These are phyloP conservation scores for Sinopyrophorus schimmeli DNA, from an alignment of 2,888 invertebrate species.

Conservation along the genomic window DNA sequence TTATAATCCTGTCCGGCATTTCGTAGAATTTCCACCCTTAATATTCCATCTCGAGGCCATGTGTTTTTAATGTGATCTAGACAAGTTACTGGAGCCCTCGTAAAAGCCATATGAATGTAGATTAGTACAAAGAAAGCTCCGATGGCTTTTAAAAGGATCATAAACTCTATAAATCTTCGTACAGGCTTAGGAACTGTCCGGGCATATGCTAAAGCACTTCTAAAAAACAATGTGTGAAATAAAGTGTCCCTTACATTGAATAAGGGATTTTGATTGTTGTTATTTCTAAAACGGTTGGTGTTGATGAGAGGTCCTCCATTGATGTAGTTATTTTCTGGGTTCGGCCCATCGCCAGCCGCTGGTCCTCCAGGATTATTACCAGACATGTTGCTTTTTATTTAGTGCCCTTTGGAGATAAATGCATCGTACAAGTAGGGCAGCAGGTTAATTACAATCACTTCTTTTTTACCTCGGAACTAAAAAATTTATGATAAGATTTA, in stretches of 20 bases:
- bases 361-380: conserved; percentile 37
- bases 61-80: conserved; percentile 82
- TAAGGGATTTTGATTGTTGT: conserved; percentile 72
- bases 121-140: conserved; percentile 86
- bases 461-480: conserved; percentile 2
- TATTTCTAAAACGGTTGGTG: conserved; percentile 58
- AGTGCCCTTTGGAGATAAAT: neutral
- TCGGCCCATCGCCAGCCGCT: conserved; percentile 39
- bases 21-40: conserved; percentile 84
- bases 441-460: conserved; percentile 15
- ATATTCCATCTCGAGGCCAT: conserved; percentile 95
- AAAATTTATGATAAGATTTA: too few relatives aligned
- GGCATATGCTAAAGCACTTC: conserved; percentile 90
- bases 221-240: conserved; percentile 93
- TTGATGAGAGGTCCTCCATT: conserved; percentile 63
- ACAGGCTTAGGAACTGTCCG: conserved; percentile 84
- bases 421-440: conserved; percentile 21
- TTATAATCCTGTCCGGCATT: conserved; percentile 74
- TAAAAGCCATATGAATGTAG: conserved; percentile 94
- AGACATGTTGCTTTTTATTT: conserved; percentile 33
- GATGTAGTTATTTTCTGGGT: conserved; percentile 50
- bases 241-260: conserved; percentile 87
- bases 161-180: conserved; percentile 81
- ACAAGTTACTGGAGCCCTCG: conserved; percentile 90
- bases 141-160: conserved; percentile 79